Conservation (phyloP, 2,113 vertebrate genomes). For the Phyllostomus hastatus region DNA sequence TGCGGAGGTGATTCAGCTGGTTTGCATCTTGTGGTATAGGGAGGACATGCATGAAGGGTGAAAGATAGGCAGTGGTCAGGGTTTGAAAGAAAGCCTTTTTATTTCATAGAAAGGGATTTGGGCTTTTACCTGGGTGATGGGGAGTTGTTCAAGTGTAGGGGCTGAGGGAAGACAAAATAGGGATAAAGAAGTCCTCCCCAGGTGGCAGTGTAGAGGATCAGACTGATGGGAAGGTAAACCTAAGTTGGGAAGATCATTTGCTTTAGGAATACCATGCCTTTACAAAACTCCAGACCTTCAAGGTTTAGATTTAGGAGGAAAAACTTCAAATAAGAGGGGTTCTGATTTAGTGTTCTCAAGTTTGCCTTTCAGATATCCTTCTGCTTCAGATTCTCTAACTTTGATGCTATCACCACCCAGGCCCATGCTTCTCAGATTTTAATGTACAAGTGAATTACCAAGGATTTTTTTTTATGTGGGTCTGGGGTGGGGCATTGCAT, state of each 20-base stretch:
- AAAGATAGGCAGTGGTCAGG: neutral
- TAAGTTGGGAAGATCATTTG: neutral
- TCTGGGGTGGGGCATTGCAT: neutral
- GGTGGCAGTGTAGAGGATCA: neutral
- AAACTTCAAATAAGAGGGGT: neutral
- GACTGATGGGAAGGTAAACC: neutral
- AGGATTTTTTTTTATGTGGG: neutral
- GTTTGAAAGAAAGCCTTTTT: neutral
- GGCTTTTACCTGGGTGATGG: neutral
- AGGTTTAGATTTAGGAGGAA: neutral
- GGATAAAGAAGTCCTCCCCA: neutral
- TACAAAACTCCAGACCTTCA: neutral
- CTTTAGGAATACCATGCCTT: neutral
- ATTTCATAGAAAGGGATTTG: constrained; percentile 14
- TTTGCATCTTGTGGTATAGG: neutral
- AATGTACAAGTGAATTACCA: neutral
- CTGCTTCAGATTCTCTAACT: neutral
- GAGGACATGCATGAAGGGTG: neutral
- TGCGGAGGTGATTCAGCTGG: neutral
- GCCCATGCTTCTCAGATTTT: neutral
- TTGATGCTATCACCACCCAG: neutral
- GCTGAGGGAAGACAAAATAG: neutral
- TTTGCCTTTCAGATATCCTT: neutral
- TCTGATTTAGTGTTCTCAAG: neutral
- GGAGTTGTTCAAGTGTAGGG: neutral